Evolutionary conservation across 2,888 invertebrate genomes (phyloP).

Genomic region (Lithophane socia): DNA sequence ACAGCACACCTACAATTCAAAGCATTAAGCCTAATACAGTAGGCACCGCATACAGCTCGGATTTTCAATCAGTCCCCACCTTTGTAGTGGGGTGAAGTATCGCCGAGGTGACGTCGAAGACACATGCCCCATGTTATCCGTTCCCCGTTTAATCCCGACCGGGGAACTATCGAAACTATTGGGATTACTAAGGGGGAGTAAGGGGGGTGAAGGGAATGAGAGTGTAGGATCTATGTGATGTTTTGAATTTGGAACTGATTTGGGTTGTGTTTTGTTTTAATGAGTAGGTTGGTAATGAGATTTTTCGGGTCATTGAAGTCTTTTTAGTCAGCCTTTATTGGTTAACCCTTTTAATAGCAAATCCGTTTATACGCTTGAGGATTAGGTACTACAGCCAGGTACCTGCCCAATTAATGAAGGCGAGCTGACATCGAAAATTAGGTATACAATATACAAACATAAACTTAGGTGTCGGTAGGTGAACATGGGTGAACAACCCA

Average conservation of each 20-base stretch:
- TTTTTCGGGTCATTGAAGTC: neutral
- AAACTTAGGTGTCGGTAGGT: neutral
- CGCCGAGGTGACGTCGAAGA: slow-evolving; percentile 69
- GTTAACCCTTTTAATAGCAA: neutral
- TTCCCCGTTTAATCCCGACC: slow-evolving; percentile 75
- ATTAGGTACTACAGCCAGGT: neutral
- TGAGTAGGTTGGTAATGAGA: neutral
- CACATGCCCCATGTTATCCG: slow-evolving; percentile 74
- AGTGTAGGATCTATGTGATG: slow-evolving; percentile 26
- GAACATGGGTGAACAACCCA: neutral
- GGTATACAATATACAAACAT: neutral
- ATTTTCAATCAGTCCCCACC: slow-evolving; percentile 74
- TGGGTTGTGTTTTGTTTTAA: slow-evolving; percentile 43
- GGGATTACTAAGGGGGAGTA: slow-evolving; percentile 58
- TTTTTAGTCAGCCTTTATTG: neutral
- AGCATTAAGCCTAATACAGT: slow-evolving; percentile 63
- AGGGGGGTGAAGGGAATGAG: slow-evolving; percentile 38
- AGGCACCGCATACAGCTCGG: slow-evolving; percentile 62
- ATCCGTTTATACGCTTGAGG: neutral
- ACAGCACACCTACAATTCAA: slow-evolving; percentile 36
- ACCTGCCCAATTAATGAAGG: neutral
- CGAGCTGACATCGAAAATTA: neutral
- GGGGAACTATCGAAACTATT: slow-evolving; percentile 71
- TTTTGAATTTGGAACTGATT: slow-evolving; percentile 53
- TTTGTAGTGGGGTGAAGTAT: slow-evolving; percentile 72